Conservation (phyloP, 2,113 vertebrate species). For the Thalassarche chlororhynchos region DNA sequence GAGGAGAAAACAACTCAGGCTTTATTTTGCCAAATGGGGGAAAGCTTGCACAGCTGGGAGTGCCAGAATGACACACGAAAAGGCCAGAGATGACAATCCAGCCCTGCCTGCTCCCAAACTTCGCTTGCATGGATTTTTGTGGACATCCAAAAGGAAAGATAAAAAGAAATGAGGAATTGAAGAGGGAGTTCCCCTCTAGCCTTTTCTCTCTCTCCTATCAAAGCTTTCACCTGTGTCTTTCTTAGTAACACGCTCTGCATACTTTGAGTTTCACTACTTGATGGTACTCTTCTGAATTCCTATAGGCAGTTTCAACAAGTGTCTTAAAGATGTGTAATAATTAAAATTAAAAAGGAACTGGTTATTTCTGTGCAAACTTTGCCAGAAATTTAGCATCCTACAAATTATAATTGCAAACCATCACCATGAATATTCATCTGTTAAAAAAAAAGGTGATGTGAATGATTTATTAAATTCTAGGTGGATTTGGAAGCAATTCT, state of each 20-base stretch:
- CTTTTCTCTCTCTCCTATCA: neutral
- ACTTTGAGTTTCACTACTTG: neutral
- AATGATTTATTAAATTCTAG: neutral
- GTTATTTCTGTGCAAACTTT: constrained; percentile 7
- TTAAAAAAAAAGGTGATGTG: neutral
- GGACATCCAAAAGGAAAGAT: neutral
- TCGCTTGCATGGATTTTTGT: neutral
- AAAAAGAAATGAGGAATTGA: neutral
- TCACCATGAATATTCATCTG: constrained; percentile 21
- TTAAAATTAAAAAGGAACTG: neutral
- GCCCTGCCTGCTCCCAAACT: neutral
- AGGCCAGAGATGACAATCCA: neutral
- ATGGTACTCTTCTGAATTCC: neutral
- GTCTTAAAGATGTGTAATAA: neutral
- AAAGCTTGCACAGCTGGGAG: neutral
- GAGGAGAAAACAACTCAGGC: neutral
- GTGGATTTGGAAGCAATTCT: neutral
- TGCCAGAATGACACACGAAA: neutral
- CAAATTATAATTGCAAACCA: neutral
- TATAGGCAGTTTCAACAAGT: neutral
- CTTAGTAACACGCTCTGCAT: neutral
- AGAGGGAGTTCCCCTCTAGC: neutral
- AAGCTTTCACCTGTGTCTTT: neutral
- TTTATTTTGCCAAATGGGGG: neutral
- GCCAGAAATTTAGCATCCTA: neutral